Conservation (phyloP, 2,888 invertebrate species). For the Helobdella robusta region DNA sequence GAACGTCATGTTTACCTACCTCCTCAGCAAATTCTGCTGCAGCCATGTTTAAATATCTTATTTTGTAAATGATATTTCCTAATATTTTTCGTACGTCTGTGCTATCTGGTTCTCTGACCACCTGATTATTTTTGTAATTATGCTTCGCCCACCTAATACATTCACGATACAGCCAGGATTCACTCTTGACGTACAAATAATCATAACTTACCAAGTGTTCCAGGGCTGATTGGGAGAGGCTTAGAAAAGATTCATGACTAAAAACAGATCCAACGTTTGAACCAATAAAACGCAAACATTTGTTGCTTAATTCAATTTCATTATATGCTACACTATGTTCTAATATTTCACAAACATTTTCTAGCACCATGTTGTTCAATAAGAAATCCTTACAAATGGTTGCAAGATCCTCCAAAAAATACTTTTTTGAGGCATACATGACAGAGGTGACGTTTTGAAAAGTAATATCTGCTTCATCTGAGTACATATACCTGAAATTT, state of each 20-base stretch:
- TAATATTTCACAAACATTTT: slow-evolving; percentile 53
- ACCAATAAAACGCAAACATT: slow-evolving; percentile 61
- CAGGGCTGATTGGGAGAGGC: slow-evolving; percentile 61
- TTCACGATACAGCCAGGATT: slow-evolving; percentile 19
- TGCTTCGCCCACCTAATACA: slow-evolving; percentile 26
- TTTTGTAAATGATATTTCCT: slow-evolving; percentile 38
- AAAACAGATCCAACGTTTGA: slow-evolving; percentile 56
- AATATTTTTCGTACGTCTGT: slow-evolving; percentile 37
- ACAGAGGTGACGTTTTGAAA: slow-evolving; percentile 59
- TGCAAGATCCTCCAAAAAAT: slow-evolving; percentile 62
- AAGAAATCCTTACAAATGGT: slow-evolving; percentile 62
- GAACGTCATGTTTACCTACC: slow-evolving; percentile 24
- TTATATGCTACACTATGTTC: slow-evolving; percentile 37
- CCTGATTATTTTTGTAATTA: neutral
- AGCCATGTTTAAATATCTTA: slow-evolving; percentile 39
- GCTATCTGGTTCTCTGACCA: slow-evolving; percentile 35
- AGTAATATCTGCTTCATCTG: slow-evolving; percentile 56
- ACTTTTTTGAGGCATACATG: slow-evolving; percentile 65
- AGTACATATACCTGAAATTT: slow-evolving; percentile 57
- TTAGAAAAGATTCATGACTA: slow-evolving; percentile 51
- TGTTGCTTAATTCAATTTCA: slow-evolving; percentile 56
- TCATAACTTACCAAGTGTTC: slow-evolving; percentile 61
- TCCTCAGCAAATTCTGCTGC: slow-evolving; percentile 28
- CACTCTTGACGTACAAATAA: slow-evolving; percentile 56
- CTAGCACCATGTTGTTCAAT: slow-evolving; percentile 58